A percentile compares a stretch with the other conserved stretches of the same genome.
Conservation (phyloP, 1,140 invertebrate species). For the Scaptomyza pallida region DNA sequence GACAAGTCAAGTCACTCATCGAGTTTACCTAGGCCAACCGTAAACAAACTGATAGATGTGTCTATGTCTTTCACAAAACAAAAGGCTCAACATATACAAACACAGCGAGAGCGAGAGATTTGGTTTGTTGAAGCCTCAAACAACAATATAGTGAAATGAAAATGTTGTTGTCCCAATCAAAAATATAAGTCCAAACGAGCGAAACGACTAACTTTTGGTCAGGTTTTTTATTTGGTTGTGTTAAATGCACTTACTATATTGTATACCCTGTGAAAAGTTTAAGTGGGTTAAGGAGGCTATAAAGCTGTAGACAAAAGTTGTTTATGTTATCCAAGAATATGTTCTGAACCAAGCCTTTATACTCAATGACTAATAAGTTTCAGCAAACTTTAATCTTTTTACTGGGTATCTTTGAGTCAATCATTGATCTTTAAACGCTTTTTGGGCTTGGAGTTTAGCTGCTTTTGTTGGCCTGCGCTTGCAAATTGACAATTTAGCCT, state of each 20-base stretch:
- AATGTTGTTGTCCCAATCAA: constrained; percentile 65
- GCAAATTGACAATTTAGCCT: constrained; percentile 84
- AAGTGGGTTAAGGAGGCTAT: not conserved
- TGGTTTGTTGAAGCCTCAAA: constrained; percentile 47
- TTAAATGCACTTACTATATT: constrained; percentile 16
- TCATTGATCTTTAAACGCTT: not conserved
- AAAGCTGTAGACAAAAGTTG: too few relatives aligned
- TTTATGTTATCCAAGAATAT: too few relatives aligned
- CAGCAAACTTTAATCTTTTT: not conserved
- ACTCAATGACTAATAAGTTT: too few relatives aligned
- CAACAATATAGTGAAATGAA: constrained; percentile 65
- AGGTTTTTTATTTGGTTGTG: too few relatives aligned
- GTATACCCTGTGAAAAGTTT: not conserved
- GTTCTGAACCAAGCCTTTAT: too few relatives aligned
- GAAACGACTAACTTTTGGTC: constrained; percentile 40
- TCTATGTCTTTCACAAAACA: constrained; percentile 53
- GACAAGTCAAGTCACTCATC: constrained; percentile 34
- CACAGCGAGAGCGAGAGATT: constrained; percentile 4
- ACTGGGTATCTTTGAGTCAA: constrained; percentile 11
- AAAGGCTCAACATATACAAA: constrained; percentile 48
- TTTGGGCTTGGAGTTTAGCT: constrained; percentile 48
- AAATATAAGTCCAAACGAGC: constrained; percentile 54
- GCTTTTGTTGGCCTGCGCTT: constrained; percentile 54
- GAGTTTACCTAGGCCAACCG: constrained; percentile 41
- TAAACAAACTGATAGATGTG: constrained; percentile 69